A percentile compares a stretch with the other conserved stretches of the same genome.
Conservation (phyloP, 2,888 invertebrate genomes). For the Cantharis lateralis region DNA sequence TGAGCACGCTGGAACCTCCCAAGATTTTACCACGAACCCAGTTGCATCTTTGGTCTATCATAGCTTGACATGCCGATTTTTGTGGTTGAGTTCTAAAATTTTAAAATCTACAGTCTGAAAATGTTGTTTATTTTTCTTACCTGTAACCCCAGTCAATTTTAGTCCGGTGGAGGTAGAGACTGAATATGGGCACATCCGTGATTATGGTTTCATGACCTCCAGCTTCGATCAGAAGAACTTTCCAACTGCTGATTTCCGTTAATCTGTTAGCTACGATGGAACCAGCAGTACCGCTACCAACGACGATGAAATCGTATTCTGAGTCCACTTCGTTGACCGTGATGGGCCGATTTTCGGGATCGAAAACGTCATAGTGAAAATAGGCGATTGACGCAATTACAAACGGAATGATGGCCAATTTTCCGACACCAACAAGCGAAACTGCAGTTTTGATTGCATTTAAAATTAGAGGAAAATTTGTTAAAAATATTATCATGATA, state of each 20-base stretch:
- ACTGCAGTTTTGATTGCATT: slow-evolving; percentile 75
- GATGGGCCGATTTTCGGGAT: slow-evolving; percentile 81
- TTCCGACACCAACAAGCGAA: slow-evolving; percentile 71
- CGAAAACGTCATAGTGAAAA: slow-evolving; percentile 83
- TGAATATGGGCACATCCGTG: slow-evolving; percentile 84
- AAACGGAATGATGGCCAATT: slow-evolving; percentile 74
- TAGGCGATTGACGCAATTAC: slow-evolving; percentile 78
- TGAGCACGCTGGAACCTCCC: slow-evolving; percentile 86
- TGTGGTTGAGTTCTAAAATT: slow-evolving; percentile 78
- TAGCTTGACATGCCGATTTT: slow-evolving; percentile 82
- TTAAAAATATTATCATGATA: slow-evolving; percentile 34
- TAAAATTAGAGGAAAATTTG: slow-evolving; percentile 58
- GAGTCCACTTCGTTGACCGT: slow-evolving; percentile 65
- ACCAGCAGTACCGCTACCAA: slow-evolving; percentile 86
- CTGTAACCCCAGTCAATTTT: slow-evolving; percentile 90
- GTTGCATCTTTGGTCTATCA: slow-evolving; percentile 81
- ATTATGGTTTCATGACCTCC: slow-evolving; percentile 88
- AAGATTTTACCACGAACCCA: slow-evolving; percentile 91
- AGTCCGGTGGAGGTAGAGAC: slow-evolving; percentile 86
- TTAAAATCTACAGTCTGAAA: not conserved
- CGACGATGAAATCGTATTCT: slow-evolving; percentile 81
- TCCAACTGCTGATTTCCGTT: slow-evolving; percentile 78
- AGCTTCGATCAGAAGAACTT: slow-evolving; percentile 79
- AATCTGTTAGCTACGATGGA: slow-evolving; percentile 81
- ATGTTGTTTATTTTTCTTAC: slow-evolving; percentile 55